These are phyloP conservation scores for Pyrocoelia pectoralis DNA, from an alignment of 2,888 invertebrate genomes.

Conservation along the genomic window DNA sequence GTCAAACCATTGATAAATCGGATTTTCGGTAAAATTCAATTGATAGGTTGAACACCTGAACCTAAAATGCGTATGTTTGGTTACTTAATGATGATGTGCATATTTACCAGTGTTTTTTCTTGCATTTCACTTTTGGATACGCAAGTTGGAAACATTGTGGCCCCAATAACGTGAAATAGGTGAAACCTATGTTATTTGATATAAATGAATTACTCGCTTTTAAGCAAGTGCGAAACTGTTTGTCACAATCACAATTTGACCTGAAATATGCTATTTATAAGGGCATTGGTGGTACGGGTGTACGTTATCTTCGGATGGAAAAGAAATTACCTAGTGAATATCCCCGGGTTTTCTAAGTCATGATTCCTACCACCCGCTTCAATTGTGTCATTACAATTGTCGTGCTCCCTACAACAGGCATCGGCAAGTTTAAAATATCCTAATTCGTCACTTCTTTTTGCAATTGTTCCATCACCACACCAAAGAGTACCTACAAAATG, in stretches of 20 bases:
- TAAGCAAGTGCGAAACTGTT: constrained; percentile 72
- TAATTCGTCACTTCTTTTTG: constrained; percentile 66
- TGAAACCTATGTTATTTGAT: constrained; percentile 69
- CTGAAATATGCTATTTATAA: constrained; percentile 59
- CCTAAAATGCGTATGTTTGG: constrained; percentile 28
- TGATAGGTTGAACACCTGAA: constrained; percentile 65
- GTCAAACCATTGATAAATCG: constrained; percentile 70
- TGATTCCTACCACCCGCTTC: constrained; percentile 64
- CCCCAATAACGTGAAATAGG: constrained; percentile 77
- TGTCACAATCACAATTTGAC: constrained; percentile 76
- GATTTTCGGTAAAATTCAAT: constrained; percentile 61
- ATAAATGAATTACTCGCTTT: constrained; percentile 64
- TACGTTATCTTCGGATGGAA: not conserved
- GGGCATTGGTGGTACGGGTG: not conserved
- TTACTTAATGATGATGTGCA: not conserved
- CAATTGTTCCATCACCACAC: constrained; percentile 76
- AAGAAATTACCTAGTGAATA: constrained; percentile 67
- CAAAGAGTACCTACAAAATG: constrained; percentile 70
- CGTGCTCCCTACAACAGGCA: constrained; percentile 75
- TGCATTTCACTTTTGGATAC: constrained; percentile 64
- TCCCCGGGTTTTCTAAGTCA: constrained; percentile 70
- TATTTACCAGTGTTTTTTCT: constrained; percentile 57
- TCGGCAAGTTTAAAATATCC: constrained; percentile 72
- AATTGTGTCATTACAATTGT: constrained; percentile 71
- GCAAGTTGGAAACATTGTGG: constrained; percentile 75